Evolutionary conservation across 2,797 vertebrate genomes (phyloP).

Genomic region (Sylvilagus floridanus): DNA sequence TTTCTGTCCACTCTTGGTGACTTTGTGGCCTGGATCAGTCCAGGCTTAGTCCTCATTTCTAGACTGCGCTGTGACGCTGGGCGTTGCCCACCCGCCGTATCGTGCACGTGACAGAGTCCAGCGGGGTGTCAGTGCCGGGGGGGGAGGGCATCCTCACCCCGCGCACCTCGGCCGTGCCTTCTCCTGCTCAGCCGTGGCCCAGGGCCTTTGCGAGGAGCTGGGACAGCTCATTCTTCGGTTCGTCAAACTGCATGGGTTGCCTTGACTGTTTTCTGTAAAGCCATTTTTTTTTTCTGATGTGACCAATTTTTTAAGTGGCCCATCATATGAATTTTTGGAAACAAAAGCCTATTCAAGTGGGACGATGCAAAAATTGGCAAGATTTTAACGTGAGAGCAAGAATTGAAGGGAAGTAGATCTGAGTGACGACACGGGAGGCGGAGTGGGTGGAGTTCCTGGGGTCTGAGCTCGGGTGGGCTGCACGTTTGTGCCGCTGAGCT

Average conservation of each 20-base stretch:
- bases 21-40: no score
- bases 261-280: background rate
- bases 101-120: no score
- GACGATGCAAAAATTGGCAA: background rate
- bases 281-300: background rate
- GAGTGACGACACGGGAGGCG: background rate
- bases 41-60: no score
- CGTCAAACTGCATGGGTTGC: background rate
- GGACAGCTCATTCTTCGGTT: background rate
- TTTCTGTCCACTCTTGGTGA: no score
- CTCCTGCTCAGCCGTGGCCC: accelerated
- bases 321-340: background rate
- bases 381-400: background rate
- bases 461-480: no score
- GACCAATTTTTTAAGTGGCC: background rate
- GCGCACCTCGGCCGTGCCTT: background rate
- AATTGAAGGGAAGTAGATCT: background rate
- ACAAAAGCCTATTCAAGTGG: background rate
- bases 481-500: background rate
- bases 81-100: no score
- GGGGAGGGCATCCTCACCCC: no score
- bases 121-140: no score
- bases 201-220: background rate
- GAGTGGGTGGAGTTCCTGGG: background rate
- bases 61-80: no score